These are phyloP conservation scores for Chirona hameri DNA, from an alignment of 2,888 invertebrate species.

Conservation along the genomic window DNA sequence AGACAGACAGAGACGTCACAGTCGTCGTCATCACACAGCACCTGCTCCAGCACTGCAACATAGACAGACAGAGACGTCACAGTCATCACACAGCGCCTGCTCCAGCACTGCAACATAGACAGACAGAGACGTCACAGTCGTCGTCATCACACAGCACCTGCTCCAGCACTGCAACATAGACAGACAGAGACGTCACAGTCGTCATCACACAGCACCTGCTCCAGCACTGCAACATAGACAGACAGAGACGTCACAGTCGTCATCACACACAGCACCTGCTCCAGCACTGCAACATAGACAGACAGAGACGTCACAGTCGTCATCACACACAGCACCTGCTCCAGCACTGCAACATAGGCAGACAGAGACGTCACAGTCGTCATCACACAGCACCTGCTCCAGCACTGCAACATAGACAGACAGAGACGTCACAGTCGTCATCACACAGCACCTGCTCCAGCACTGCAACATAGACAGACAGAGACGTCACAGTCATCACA, in stretches of 20 bases:
- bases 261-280: too few relatives aligned
- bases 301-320: background rate
- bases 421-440: too few relatives aligned
- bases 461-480: too few relatives aligned
- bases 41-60: conserved; percentile 6
- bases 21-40: background rate
- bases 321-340: background rate
- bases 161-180: too few relatives aligned
- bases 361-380: background rate
- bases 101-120: background rate
- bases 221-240: too few relatives aligned
- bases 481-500: too few relatives aligned
- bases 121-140: too few relatives aligned
- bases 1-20: background rate
- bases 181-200: too few relatives aligned
- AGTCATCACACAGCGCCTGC: background rate
- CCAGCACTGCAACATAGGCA: conserved; percentile 22
- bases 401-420: too few relatives aligned
- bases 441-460: too few relatives aligned
- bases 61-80: background rate
- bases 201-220: too few relatives aligned
- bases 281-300: background rate
- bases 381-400: conserved; percentile 9
- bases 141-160: too few relatives aligned
- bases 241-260: conserved; percentile 28